Evolutionary conservation across 2,797 vertebrate genomes (phyloP), one percentile per base, ranked within the genome.

Genomic region (Zalophus californianus): DNA sequence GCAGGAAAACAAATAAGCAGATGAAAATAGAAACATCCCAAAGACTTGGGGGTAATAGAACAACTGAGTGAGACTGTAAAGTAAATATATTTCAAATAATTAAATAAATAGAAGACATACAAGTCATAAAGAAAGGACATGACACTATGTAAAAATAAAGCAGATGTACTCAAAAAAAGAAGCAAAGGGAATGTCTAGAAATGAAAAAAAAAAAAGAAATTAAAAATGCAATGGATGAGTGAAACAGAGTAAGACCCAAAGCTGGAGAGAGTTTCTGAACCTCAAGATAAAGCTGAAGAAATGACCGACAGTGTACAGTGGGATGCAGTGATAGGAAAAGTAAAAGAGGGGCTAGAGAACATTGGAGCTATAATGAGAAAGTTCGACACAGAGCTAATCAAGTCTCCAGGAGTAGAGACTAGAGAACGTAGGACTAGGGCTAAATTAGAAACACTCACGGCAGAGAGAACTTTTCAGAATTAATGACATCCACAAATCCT

Each of bases 401-500:
- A 73, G 78, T 11, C 23, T 58, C 64, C n/a, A 75, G 41, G 23
- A 89, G 11, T 41, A 66, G 41, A 72, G 32, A 77, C 52, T 41
- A 79, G 72, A 85, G 16, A 70, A 60, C 54, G 10, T 52, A 50
- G 50, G 23, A 8, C 16, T 75, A 15, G 54, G 41, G 32, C 56
- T 86, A 92, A 72, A 85, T 85, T 75, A 68, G 41, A 89, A 86
- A 92, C 25, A 27, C 20, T 80, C 77, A 77, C 29, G 8, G 56
- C 23, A 80, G 64, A 95, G 72, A 95, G 38, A 89, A 56, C 52
- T 80, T 88, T 88, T 62, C 15, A 80, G 90, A 85, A 93, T 60
- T 91, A 66, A 96, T 75, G 56, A 87, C 95, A 93, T 83, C 41
- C 56, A 79, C 13, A 79, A 93, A 91, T 66, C 77, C 56, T 97